phyloP scores from a whole-genome alignment of 1,140 invertebrate genomes.

The Anagrus nilaparvatae region DNA sequence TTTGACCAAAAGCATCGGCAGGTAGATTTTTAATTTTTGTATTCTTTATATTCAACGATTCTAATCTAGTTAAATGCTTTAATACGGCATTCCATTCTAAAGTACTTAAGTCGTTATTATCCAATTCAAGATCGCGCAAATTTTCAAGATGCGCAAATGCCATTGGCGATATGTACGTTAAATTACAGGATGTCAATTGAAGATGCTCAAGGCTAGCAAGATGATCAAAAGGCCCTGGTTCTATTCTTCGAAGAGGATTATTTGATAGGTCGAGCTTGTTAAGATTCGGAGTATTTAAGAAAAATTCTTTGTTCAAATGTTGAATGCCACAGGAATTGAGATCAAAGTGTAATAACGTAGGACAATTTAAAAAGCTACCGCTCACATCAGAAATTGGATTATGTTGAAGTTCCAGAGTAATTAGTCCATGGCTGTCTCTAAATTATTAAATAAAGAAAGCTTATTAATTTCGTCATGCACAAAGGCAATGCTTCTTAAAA shows the following conservation, averaged over 20 bases:
- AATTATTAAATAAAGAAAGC: conserved; percentile 20
- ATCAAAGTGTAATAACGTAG: conserved; percentile 55
- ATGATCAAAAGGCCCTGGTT: conserved; percentile 50
- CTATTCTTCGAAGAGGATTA: conserved; percentile 51
- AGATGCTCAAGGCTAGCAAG: conserved; percentile 54
- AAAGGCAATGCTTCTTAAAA: too few species aligned
- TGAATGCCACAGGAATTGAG: conserved; percentile 53
- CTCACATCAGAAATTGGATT: conserved; percentile 52
- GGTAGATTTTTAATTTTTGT: conserved; percentile 51
- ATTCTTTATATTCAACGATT: conserved; percentile 53
- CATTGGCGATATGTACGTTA: conserved; percentile 46
- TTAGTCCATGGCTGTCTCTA: conserved; percentile 57
- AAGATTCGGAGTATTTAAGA: conserved; percentile 54
- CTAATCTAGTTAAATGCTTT: conserved; percentile 47
- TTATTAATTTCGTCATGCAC: too few species aligned
- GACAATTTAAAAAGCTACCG: conserved; percentile 54
- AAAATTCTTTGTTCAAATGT: conserved; percentile 51
- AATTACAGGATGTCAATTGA: conserved; percentile 53
- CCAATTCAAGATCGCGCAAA: conserved; percentile 53
- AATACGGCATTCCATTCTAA: conserved; percentile 52
- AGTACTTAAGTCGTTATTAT: conserved; percentile 47
- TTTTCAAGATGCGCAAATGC: conserved; percentile 48
- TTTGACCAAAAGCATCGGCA: conserved; percentile 54
- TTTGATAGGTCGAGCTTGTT: conserved; percentile 58
- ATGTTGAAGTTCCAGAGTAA: conserved; percentile 58